Evolutionary conservation across 2,888 invertebrate species (phyloP), one percentile per base, ranked within the genome.

Genomic region (Noctuana brunneofusca): DNA sequence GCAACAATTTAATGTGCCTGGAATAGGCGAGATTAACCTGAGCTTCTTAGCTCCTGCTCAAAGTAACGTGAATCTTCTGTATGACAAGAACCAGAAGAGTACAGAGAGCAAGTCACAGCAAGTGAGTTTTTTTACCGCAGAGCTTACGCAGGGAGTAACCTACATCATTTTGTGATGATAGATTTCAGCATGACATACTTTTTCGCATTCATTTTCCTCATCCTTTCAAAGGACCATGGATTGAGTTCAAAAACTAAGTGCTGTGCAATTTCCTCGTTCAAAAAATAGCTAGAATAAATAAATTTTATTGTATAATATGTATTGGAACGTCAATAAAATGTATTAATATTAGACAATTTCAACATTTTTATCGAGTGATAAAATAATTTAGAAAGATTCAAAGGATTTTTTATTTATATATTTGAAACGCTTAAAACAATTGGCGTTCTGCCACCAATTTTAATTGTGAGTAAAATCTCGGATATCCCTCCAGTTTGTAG

Each of bases 1-100:
- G 2, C 86, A 86, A 65, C 88, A 89, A 71, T 88, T 88, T 75
- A 89, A 87, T 79, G 87, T 89, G 1, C 89, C 89, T 0, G 88
- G 89, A n/a, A 87, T 90, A 49, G 89, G 88, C 6, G 90, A 90
- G 71, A 87, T 89, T 68, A 89, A 89, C 72, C 79, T 89, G 20
- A 89, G 87, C 68, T 89, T 89, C 71, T 70, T 89, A 69, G 79
- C 87, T 24, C 81, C 89, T 1, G 85, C 89, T 4, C 87, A 86
- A 68, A 84, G 78, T 75, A 87, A 85, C 84, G 84, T 87, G 58
- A 87, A 88, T 75, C 73, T 87, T 59, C 78, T 89, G 14, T 87
- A 86, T 62, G 89, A 89, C 69, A 89, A 88, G 76, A 86, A 80
- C 66, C 84, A 84, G 73, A 87, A 89, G 71, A 89, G 81, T 66